Evolutionary conservation across 2,888 invertebrate genomes (phyloP), one percentile per base, ranked within the genome.

Genomic region (Cartodere bifasciata): DNA sequence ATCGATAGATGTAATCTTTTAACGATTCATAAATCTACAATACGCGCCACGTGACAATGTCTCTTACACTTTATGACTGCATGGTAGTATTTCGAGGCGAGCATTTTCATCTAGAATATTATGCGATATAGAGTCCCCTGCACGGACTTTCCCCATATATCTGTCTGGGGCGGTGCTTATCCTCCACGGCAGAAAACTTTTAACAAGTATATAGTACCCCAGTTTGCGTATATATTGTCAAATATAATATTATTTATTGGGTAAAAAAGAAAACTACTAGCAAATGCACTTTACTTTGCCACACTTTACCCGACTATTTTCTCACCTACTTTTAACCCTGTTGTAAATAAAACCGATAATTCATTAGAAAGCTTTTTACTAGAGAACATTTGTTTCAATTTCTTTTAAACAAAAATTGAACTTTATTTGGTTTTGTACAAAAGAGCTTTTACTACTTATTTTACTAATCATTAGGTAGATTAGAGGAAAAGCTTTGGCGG

Each of bases 111-210:
- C 35, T 40, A 39, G 45, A 48, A 46, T 46, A n/a, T n/a, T n/a
- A 42, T 42, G 40, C 38, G 43, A 45, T 46, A 44, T 44, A 43
- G 42, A 42, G 42, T 45, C 43, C 39, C 40, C 31, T 28, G 42
- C 43, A 42, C 41, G 41, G 45, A 48, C 47, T 48, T 47, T 45
- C 45, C 46, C 43, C 48, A 47, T 48, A 48, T 48, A 48, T 48
- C 46, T 47, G 47, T 46, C 47, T 43, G 38, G 32, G 36, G 37
- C 39, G 37, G 7, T 42, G 47, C 44, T 48, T 46, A 44, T 47
- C 46, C 46, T 34, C 31, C 34, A 36, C 41, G 36, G 39, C 36
- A 42, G 42, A 42, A 41, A 46, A 48, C 46, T 46, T 48, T 43
- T 45, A 46, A 43, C 41, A 43, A 43, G 43, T 45, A 45, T 48